phyloP scores from a whole-genome alignment of 2,888 invertebrate species.

The Drosophila macrospina region DNA sequence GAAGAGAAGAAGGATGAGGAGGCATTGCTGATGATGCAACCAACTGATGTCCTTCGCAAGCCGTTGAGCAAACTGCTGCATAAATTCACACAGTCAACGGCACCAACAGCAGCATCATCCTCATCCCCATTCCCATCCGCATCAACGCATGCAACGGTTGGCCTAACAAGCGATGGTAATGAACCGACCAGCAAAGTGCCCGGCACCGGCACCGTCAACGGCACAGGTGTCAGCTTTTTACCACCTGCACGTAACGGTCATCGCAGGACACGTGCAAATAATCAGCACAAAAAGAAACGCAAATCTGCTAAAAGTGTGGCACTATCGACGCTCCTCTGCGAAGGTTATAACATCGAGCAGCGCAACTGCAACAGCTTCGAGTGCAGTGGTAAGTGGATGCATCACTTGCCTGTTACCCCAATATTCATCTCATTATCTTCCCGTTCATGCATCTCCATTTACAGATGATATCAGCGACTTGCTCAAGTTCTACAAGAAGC shows the following conservation, averaged over 20 bases:
- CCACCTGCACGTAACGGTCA: constrained; percentile 59
- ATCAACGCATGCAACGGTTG: constrained; percentile 28
- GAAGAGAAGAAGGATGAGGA: constrained; percentile 28
- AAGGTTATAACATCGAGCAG: constrained; percentile 85
- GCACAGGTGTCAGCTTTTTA: constrained; percentile 70
- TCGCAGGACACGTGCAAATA: constrained; percentile 56
- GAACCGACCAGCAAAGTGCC: constrained; percentile 23
- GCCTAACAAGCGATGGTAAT: constrained; percentile 65
- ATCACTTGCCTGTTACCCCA: background rate
- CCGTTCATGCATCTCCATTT: constrained; percentile 22
- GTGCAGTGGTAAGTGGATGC: constrained; percentile 82
- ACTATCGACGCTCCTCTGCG: constrained; percentile 84
- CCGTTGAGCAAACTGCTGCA: constrained; percentile 45
- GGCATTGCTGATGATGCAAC: constrained; percentile 58
- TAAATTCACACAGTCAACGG: constrained; percentile 52
- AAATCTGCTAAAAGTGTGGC: constrained; percentile 79
- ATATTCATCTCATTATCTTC: background rate
- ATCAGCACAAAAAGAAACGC: constrained; percentile 71
- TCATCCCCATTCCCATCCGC: constrained; percentile 7
- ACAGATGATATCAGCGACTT: constrained; percentile 85
- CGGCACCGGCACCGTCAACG: constrained; percentile 12
- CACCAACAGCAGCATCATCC: constrained; percentile 10
- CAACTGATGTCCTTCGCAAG: constrained; percentile 36
- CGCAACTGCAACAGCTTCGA: constrained; percentile 85
- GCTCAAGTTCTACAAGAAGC: constrained; percentile 84